Conservation (phyloP, 2,113 vertebrate genomes). For the Ariopsis seemanni region DNA sequence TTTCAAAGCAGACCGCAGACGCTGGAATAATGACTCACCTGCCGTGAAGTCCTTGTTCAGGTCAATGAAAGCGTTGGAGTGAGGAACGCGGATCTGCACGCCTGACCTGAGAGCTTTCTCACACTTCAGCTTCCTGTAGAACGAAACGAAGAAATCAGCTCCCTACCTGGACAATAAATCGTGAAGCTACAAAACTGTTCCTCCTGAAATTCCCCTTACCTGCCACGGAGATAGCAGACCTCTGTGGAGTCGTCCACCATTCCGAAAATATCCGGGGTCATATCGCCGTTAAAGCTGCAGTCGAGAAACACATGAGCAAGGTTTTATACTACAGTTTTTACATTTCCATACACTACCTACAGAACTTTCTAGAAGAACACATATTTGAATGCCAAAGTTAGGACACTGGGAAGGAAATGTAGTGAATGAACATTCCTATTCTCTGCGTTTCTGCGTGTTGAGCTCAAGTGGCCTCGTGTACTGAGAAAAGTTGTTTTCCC, state of each 20-base stretch:
- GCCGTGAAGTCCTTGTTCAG: constrained; percentile 92
- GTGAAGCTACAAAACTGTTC: background rate
- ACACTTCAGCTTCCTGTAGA: constrained; percentile 75
- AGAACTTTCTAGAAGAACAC: background rate
- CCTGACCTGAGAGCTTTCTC: constrained; percentile 68
- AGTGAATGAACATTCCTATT: too few species aligned
- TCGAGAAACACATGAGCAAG: background rate
- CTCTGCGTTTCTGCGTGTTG: too few species aligned
- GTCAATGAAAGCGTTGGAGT: constrained; percentile 94
- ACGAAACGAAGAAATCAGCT: background rate
- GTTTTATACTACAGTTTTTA: background rate
- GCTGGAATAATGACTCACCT: constrained; percentile 74
- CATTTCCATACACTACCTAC: background rate
- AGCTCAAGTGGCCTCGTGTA: too few species aligned
- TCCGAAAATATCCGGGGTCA: constrained; percentile 95
- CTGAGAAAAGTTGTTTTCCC: too few species aligned
- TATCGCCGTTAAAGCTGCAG: constrained; percentile 80
- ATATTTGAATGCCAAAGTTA: background rate
- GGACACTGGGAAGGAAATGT: background rate
- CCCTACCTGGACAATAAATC: background rate
- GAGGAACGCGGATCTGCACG: constrained; percentile 77
- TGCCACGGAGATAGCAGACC: constrained; percentile 75
- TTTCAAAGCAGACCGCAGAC: background rate
- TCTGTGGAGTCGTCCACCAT: constrained; percentile 67
- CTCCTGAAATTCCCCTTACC: constrained; percentile 65